phyloP scores from a whole-genome alignment of 2,113 vertebrate species.

The Megaceryle maxima region DNA sequence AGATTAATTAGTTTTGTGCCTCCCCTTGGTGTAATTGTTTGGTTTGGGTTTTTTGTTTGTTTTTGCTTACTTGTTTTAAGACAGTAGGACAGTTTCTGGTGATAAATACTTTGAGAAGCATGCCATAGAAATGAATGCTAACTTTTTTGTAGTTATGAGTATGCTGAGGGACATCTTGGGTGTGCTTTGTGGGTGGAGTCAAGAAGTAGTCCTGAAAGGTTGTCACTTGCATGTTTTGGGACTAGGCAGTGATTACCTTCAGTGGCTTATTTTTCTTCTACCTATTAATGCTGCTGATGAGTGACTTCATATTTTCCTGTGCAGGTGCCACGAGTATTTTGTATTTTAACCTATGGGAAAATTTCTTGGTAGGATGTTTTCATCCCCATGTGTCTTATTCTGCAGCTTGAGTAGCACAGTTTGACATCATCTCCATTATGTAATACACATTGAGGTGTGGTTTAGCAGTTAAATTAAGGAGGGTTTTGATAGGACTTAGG shows the following conservation, averaged over 20 bases:
- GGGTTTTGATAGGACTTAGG: not conserved
- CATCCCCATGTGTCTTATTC: not conserved
- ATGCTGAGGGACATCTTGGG: not conserved
- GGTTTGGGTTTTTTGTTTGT: not conserved
- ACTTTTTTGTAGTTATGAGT: not conserved
- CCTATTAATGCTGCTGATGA: not conserved
- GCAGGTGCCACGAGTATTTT: not conserved
- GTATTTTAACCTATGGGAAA: not conserved
- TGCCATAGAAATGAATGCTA: not conserved
- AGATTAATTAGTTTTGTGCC: not conserved
- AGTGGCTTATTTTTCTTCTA: not conserved
- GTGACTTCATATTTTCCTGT: not conserved
- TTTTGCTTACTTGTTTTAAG: not conserved
- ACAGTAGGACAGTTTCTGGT: not conserved
- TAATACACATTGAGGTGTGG: not conserved
- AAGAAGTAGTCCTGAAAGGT: not conserved
- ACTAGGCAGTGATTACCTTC: not conserved
- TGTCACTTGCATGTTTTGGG: not conserved
- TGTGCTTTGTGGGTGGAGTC: not conserved
- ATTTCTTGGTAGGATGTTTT: not conserved
- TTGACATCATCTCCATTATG: not conserved
- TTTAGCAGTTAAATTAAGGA: not conserved
- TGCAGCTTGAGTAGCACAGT: not conserved
- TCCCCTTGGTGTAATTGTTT: not conserved
- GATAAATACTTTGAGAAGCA: not conserved